phyloP scores from a whole-genome alignment of 2,797 vertebrate species.

The Neostethus bicornis region DNA sequence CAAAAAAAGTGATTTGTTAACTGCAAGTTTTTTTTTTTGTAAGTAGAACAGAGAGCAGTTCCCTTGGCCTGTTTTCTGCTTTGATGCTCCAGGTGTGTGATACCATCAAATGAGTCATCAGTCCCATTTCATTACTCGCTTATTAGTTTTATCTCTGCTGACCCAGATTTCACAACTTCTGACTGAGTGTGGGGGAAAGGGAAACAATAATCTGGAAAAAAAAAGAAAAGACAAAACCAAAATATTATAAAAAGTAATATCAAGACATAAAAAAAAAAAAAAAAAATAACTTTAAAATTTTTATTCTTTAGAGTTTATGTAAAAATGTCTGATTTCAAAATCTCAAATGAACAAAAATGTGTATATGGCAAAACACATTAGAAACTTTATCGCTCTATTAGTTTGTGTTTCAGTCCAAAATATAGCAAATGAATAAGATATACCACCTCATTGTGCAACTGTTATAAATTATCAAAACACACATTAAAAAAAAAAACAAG shows the following conservation, averaged over 20 bases:
- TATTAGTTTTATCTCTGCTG: constrained; percentile 63
- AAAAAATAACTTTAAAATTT: neutral
- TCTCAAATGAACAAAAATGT: neutral
- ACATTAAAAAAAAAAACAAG: neutral
- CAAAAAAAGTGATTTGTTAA: constrained; percentile 13
- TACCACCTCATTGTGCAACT: too few relatives aligned
- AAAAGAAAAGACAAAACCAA: neutral
- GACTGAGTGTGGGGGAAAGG: neutral
- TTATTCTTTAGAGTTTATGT: too few relatives aligned
- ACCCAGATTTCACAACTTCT: constrained; percentile 40
- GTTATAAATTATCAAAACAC: too few relatives aligned
- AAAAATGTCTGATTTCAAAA: neutral
- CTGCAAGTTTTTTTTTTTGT: constrained; percentile 16
- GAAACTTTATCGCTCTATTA: neutral
- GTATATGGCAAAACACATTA: neutral
- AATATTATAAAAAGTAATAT: constrained; percentile 9
- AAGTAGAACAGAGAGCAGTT: constrained; percentile 23
- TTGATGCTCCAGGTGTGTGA: constrained; percentile 80
- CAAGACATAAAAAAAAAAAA: neutral
- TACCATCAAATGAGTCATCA: constrained; percentile 63
- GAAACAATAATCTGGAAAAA: constrained; percentile 13
- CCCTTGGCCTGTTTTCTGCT: constrained; percentile 26
- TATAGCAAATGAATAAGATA: too few relatives aligned
- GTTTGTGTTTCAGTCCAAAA: too few relatives aligned
- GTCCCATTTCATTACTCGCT: constrained; percentile 63